Evolutionary conservation across 2,113 vertebrate species (phyloP).

Genomic region (Phaethon lepturus): DNA sequence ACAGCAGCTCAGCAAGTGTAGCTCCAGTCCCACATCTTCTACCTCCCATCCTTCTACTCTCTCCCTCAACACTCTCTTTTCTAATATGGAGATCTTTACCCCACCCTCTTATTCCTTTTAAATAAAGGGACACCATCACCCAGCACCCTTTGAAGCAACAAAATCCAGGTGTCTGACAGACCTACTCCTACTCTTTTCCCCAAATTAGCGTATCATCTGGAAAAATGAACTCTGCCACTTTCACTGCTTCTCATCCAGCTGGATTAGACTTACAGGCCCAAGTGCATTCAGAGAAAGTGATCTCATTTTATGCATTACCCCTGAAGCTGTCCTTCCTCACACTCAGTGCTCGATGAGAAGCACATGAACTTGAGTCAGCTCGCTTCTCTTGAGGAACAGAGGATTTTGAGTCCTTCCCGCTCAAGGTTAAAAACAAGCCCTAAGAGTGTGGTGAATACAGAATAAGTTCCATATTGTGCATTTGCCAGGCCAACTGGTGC

Average conservation of each 20-base stretch:
- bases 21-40: fast-evolving
- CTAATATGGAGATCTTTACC: background rate
- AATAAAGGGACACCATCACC: background rate
- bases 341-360: background rate
- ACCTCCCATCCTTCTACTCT: background rate
- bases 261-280: background rate
- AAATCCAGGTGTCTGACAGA: background rate
- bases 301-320: background rate
- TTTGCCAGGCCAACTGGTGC: constrained; percentile 36
- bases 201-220: background rate
- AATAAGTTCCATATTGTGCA: constrained; percentile 3
- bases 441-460: constrained; percentile 3
- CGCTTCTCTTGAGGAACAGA: constrained; percentile 15
- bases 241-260: background rate
- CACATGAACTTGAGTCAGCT: constrained; percentile 27
- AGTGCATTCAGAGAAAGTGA: background rate
- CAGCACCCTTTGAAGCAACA: background rate
- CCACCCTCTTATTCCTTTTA: background rate
- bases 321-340: background rate
- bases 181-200: background rate
- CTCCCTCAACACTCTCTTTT: background rate
- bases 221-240: background rate
- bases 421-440: constrained; percentile 51
- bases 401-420: background rate
- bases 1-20: background rate